Percentiles rank a stretch among this genome's conserved stretches.
Conservation (phyloP, 2,113 vertebrate species). For the Agapornis roseicollis region DNA sequence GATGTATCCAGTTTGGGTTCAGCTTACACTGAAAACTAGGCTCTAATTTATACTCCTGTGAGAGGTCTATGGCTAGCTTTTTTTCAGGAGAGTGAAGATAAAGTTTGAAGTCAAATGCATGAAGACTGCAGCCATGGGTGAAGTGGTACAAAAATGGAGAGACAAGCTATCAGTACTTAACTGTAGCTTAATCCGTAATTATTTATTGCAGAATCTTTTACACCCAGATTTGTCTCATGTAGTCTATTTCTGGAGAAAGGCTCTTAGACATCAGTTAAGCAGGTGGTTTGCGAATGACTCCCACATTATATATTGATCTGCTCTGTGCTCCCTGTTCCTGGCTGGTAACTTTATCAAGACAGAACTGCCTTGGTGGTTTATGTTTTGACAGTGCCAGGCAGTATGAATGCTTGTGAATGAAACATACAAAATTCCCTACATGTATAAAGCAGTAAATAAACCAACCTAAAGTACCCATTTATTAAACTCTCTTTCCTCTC, state of each 20-base stretch:
- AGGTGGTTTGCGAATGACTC: constrained; percentile 16
- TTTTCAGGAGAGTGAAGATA: background rate
- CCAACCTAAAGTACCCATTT: background rate
- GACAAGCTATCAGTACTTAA: background rate
- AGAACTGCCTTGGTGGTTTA: background rate
- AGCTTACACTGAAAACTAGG: constrained; percentile 33
- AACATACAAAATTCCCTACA: background rate
- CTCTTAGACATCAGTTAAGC: constrained; percentile 29
- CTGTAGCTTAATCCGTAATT: background rate
- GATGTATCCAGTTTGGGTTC: background rate
- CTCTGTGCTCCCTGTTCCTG: background rate
- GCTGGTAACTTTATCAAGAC: constrained; percentile 19
- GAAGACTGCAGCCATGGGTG: background rate
- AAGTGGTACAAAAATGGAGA: background rate
- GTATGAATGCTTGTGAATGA: background rate
- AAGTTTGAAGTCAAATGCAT: background rate
- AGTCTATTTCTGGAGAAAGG: constrained; percentile 37
- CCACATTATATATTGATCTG: constrained; percentile 34
- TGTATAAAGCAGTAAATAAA: background rate
- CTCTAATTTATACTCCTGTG: background rate
- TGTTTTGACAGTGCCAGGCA: background rate
- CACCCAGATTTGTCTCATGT: background rate
- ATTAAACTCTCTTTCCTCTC: background rate
- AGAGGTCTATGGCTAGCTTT: background rate
- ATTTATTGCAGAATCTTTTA: constrained; percentile 1